phyloP scores from a whole-genome alignment of 2,888 invertebrate genomes.

The Eustalomyia histrio region DNA sequence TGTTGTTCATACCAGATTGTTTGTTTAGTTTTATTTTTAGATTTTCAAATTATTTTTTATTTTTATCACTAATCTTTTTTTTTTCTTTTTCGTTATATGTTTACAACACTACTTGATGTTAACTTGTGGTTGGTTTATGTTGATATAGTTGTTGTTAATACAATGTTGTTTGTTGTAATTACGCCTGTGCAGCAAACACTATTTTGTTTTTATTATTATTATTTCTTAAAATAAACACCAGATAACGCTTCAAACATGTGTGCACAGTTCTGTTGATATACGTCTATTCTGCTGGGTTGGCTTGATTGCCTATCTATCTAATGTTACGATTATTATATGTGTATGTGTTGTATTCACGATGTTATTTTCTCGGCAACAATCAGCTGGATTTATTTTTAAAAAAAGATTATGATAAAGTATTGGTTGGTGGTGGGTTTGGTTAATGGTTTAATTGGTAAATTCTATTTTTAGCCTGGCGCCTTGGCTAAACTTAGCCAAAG shows the following conservation, averaged over 20 bases:
- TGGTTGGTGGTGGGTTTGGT: conserved; percentile 34
- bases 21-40: conserved; percentile 6
- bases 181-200: conserved; percentile 61
- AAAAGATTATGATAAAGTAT: conserved; percentile 29
- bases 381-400: conserved; percentile 38
- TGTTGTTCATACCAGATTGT: conserved; percentile 18
- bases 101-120: conserved; percentile 35
- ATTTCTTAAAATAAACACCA: conserved; percentile 41
- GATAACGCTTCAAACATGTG: conserved; percentile 14
- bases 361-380: conserved; percentile 33
- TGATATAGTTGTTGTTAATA: conserved; percentile 6
- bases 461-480: conserved; percentile 60
- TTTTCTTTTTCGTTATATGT: conserved; percentile 38
- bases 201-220: conserved; percentile 15
- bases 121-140: conserved; percentile 15
- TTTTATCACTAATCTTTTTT: conserved; percentile 48
- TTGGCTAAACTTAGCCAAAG: conserved; percentile 46
- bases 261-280: neutral
- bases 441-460: conserved; percentile 4
- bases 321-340: conserved; percentile 11
- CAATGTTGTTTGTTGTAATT: conserved; percentile 6
- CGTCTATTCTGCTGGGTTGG: conserved; percentile 5
- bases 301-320: neutral
- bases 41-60: neutral
- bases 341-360: conserved; percentile 8